Base-by-base conservation (phyloP, 2,888 invertebrate species). In the Tholera decimalis region DNA sequence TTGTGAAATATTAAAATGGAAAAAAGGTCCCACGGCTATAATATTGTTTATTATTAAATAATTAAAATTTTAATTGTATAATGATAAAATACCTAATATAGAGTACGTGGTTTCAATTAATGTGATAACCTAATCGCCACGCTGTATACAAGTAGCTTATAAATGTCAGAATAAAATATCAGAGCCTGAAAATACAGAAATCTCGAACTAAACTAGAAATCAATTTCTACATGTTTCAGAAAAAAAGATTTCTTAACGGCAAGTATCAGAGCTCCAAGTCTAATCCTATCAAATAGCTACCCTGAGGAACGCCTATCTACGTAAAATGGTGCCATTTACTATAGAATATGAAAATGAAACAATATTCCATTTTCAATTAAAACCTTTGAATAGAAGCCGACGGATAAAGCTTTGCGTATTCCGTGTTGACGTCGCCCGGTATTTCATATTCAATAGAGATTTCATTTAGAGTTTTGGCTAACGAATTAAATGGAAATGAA, bases 321-420 rank as follows among this genome's bases (percentile, higher is more conserved):
- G 26, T 47, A 62, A 68, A n/a, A 20, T 22, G 15, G 44, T 26
- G 22, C 26, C 37, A 30, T 58, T 50, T 39, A 30, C 20, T 37
- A 22, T 7, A 55, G 18, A 28, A 57, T 55, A 60, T 50, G 18
- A 63, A 60, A 72, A 54, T 33, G 49, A 49, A 64, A 69, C 53
- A 51, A 66, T 53, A 71, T 71, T 47, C 33, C 18, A 56, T 26
- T 49, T 37, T 56, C 24, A 60, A 50, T 18, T n/a, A 50, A 63
- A 47, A 44, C 43, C 62, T 47, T 4, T 49, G 3, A 9, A 35
- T 57, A 68, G 41, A 60, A 9, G 9, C n/a, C 7, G 24, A 22
- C 50, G 26, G 35, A 30, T 55, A n/a, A 51, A 28, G 53, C 28
- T 46, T 50, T 18, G 6, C n/a, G 20, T 33, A 50, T 50, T 46